Evolutionary conservation across 2,797 vertebrate genomes (phyloP).

Genomic region (Gallinago nigripennis): DNA sequence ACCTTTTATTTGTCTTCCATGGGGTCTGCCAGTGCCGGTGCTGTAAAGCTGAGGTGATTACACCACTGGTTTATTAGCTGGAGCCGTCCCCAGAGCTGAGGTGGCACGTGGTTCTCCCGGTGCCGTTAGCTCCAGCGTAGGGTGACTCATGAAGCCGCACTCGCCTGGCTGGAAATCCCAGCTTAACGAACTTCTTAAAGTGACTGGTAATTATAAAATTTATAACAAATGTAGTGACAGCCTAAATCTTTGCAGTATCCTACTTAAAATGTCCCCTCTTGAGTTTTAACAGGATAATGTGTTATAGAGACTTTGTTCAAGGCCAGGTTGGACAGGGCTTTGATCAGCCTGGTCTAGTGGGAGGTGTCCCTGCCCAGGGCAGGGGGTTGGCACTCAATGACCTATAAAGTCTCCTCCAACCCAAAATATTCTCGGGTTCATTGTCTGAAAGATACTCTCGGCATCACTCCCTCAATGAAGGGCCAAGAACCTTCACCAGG

Average conservation of each 20-base stretch:
- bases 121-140: not conserved
- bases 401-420: not conserved
- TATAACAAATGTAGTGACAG: not conserved
- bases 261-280: not conserved
- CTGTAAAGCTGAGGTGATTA: not conserved
- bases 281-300: not conserved
- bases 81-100: not conserved
- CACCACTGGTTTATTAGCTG: fast-evolving
- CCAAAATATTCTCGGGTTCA: not conserved
- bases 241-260: not conserved
- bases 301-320: not conserved
- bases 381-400: not conserved
- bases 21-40: not conserved
- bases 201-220: not conserved
- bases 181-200: not conserved
- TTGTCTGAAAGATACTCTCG: not conserved
- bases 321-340: not conserved
- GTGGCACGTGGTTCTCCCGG: not conserved
- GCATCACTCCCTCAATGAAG: fast-evolving
- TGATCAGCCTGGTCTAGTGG: not conserved
- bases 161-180: not conserved
- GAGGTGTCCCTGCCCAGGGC: not conserved
- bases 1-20: conserved; percentile 2
- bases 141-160: not conserved
- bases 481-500: not conserved